A percentile compares a stretch with the other conserved stretches of the same genome.
These are phyloP conservation scores for Leucosticte australis DNA, from an alignment of 2,113 vertebrate species.

Conservation along the genomic window DNA sequence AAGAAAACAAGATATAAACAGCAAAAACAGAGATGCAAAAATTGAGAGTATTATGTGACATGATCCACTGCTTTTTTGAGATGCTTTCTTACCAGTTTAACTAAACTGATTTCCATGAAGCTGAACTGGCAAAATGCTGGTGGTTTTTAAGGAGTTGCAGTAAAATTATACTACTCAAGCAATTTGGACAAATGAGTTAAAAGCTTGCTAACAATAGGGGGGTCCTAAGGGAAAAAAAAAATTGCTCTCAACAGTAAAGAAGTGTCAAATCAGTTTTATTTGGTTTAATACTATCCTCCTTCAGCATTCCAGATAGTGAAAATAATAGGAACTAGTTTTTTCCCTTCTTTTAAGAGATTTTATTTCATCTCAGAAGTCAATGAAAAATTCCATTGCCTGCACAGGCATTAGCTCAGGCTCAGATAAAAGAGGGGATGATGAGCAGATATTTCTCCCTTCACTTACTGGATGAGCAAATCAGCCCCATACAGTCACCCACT, in stretches of 20 bases:
- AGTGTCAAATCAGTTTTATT: constrained; percentile 15
- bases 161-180: constrained; percentile 17
- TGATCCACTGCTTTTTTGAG: neutral
- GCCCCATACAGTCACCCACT: neutral
- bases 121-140: neutral
- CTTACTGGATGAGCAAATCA: neutral
- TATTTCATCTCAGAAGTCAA: neutral
- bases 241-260: neutral
- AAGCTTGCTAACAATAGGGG: neutral
- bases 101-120: neutral
- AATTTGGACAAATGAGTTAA: constrained; percentile 6
- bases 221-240: constrained; percentile 1
- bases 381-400: neutral
- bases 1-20: neutral
- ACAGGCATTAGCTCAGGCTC: neutral
- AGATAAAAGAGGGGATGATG: neutral
- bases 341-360: neutral
- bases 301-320: neutral
- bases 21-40: neutral
- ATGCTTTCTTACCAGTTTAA: neutral
- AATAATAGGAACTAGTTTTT: neutral
- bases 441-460: neutral
- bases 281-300: neutral
- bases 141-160: neutral
- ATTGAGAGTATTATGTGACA: neutral